Evolutionary conservation across 2,797 vertebrate species (phyloP).

Genomic region (Enteromius paludinosus): DNA sequence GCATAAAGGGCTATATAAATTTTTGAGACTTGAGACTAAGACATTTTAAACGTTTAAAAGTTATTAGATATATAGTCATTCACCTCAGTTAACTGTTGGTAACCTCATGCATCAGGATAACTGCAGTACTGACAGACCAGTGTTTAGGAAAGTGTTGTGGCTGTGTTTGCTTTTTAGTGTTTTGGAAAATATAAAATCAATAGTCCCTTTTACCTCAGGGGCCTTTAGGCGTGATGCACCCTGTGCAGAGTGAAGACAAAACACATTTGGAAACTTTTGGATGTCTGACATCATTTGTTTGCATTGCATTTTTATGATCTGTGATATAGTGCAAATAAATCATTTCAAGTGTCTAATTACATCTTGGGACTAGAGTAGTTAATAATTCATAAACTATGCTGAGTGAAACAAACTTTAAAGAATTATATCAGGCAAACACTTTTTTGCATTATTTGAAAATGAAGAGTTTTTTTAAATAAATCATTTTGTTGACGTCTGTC

Average conservation of each 20-base stretch:
- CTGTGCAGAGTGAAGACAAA: neutral
- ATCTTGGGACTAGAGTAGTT: neutral
- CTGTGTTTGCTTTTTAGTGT: neutral
- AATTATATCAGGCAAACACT: neutral
- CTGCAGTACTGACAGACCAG: no score
- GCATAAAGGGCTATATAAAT: no score
- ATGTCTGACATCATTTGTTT: neutral
- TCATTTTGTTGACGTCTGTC: neutral
- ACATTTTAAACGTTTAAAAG: no score
- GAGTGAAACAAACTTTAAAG: neutral
- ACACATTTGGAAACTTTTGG: neutral
- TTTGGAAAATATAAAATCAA: constrained; percentile 20
- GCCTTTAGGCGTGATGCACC: neutral
- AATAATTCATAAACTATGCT: neutral
- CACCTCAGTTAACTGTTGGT: no score
- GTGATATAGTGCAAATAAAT: neutral
- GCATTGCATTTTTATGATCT: neutral
- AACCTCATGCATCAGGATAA: no score
- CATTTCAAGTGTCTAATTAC: neutral
- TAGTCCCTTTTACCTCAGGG: neutral
- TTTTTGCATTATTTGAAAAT: neutral
- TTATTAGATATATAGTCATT: no score
- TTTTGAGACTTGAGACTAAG: no score
- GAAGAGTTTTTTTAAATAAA: neutral
- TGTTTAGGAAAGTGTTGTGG: constrained; percentile 5